phyloP scores from a whole-genome alignment of 64 coral and sea anemone species.

The Acropora tenuis region DNA sequence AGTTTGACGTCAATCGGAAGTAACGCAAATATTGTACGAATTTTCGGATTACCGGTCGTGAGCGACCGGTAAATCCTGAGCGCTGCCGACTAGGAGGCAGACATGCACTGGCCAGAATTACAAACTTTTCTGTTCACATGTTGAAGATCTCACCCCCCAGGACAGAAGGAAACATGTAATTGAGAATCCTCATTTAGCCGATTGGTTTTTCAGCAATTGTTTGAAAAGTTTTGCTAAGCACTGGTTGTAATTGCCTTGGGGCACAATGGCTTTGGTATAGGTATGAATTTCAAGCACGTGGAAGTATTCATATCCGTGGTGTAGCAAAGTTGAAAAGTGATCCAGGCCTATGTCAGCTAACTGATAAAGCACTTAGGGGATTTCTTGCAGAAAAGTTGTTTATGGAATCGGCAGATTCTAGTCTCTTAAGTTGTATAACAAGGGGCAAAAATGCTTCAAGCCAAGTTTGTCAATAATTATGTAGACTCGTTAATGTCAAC shows the following conservation, averaged over 20 bases:
- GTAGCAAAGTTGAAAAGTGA: slow-evolving; percentile 47
- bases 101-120: slow-evolving; percentile 41
- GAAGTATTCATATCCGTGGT: slow-evolving; percentile 43
- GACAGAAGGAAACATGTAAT: slow-evolving; percentile 51
- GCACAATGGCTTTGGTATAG: slow-evolving; percentile 32
- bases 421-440: neutral
- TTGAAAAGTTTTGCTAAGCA: slow-evolving; percentile 37
- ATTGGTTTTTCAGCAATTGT: slow-evolving; percentile 51
- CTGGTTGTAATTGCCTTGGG: slow-evolving; percentile 24
- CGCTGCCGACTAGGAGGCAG: too few species aligned
- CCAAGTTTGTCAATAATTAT: slow-evolving; percentile 47
- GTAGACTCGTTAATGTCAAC: slow-evolving; percentile 45
- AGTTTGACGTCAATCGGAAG: too few species aligned
- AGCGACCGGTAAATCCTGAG: too few species aligned
- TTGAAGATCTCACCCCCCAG: neutral
- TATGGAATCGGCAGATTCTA: neutral
- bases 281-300: slow-evolving; percentile 6
- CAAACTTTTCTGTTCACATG: neutral
- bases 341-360: slow-evolving; percentile 35
- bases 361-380: slow-evolving; percentile 35
- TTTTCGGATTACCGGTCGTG: too few species aligned
- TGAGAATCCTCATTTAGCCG: slow-evolving; percentile 1
- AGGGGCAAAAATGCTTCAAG: slow-evolving; percentile 28
- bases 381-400: slow-evolving; percentile 14
- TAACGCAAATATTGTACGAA: too few species aligned